Evolutionary conservation across 2,797 vertebrate species (phyloP), one percentile per base, ranked within the genome.

Genomic region (Chelon auratus): DNA sequence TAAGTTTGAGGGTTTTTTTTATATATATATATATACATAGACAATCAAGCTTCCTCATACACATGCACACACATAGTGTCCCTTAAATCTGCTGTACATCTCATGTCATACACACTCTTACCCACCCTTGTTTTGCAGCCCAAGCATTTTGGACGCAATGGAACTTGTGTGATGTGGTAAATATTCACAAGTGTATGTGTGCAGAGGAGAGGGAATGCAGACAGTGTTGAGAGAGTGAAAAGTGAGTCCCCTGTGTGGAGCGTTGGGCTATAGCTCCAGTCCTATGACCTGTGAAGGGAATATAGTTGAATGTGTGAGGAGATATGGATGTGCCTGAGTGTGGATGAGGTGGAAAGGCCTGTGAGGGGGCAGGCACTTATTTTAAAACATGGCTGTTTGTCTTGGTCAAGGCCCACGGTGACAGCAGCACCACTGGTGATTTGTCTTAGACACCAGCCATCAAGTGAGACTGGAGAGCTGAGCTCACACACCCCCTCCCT

Each of bases 301-400:
- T 86, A 73, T 68, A 71, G 73, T 78, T 54, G 48, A 75, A 77
- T 24, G 76, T 90, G 76, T 83, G 80, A 85, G 77, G 68, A 85
- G 87, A 86, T 85, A 68, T 78, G 80, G 82, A 88, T 78, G 83
- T 83, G 83, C 67, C 74, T 57, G 63, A 70, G 72, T 63, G 73
- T 85, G 75, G 84, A 86, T 81, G 82, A 88, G 84, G 84, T 89
- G 83, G 83, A 87, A 81, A 77, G 63, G 72, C 74, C 75, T 70
- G 78, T 53, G 69, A 82, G 75, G 84, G 78, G 90, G 81, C 80
- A 90, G 90, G 83, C 75, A 84, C 86, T 89, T 90, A 89, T 94
- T 93, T 94, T 90, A 88, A 90, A 88, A 87, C 83, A 78, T 4
- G 78, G 81, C 84, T 92, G 92, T 95, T 94, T 94, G 91, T 95